Base-by-base conservation (phyloP, 2,888 invertebrate species). In the Zygaena filipendulae region DNA sequence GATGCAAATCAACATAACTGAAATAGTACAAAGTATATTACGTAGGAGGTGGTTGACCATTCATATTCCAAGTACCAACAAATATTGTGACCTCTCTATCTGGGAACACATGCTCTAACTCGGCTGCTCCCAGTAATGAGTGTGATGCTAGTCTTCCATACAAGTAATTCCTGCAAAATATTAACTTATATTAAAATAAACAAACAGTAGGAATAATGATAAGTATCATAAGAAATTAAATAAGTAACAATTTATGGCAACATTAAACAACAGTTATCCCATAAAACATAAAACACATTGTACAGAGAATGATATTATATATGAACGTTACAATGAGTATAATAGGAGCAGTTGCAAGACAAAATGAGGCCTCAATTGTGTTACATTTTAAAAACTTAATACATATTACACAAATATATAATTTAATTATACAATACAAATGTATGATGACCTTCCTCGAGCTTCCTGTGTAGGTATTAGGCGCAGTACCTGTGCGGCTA, bases 61-160 rank as follows among this genome's bases (percentile, higher is more conserved):
- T 95, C 95, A 97, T 96, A 60, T 97, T 97, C 96, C 97, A 97
- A 12, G 95, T 92, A 4, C 93, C 95, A 30, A 95, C 88, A 81
- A 94, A 95, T 47, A 97, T 86, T 40, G 87, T 89, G 0, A 95
- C 83, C 67, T 92, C 91, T 44, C 92, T 84, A 48, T 88, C 88
- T 2, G 95, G 95, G 48, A 97, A 85, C 23, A 92, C 89, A 59
- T 92, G 87, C 46, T 91, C 90, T 31, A 97, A 75, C 58, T 97
- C 96, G 10, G 86, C 85, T 2, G 90, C 84, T 0, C 96, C 95
- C 23, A 96, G 71, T 21, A 96, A 66, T 1, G 93, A 90, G 53
- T 88, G 88, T 1, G 90, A 87, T 21, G 91, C 91, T 32, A 92
- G 79, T 44, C 90, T 83, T 21, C 92, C 92, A 56, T 90, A 90